Evolutionary conservation across 2,888 invertebrate species (phyloP), one percentile per base, ranked within the genome.

Genomic region (Erebia aethiops): DNA sequence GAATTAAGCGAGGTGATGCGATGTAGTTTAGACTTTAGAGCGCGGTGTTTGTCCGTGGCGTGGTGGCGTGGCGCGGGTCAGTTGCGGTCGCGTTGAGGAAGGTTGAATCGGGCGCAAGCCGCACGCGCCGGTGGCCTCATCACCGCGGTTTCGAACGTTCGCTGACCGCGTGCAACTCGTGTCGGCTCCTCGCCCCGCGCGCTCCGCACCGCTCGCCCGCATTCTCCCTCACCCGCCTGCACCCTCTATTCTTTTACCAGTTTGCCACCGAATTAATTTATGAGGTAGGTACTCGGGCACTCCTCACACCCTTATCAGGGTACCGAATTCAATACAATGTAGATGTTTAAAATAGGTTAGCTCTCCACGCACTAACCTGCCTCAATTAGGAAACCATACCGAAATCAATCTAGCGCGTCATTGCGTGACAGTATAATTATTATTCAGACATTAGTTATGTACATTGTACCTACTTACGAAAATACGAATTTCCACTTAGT

Each of bases 21-120:
- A 71, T 56, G 71, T 35, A 56, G 60, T 11, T 41, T 49, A n/a
- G 18, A 18, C 11, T 10, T 26, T 13, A 21, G 51, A 46, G 65
- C 62, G 60, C 60, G 54, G 43, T 60, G 70, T 62, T 78, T 75
- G 78, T 74, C 71, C 74, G 86, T 83, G 84, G 81, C 80, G 79
- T 78, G 80, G 74, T 78, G 80, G 76, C 79, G 80, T 76, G 80
- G 83, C 84, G 90, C 90, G 89, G 92, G 92, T 92, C 92, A 93
- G 92, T 87, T 87, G 92, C 92, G 92, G 93, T 92, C 92, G 91
- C 90, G 83, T 93, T 93, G 93, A 92, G 93, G 92, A 92, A 93
- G 93, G 93, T 92, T 92, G 92, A 91, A 91, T 90, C 90, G 92
- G 90, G 87, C 90, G 89, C 92, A 90, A 90, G 91, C 90, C 91